These are phyloP conservation scores for Meloe dianella DNA, from an alignment of 2,888 invertebrate genomes.

Conservation along the genomic window DNA sequence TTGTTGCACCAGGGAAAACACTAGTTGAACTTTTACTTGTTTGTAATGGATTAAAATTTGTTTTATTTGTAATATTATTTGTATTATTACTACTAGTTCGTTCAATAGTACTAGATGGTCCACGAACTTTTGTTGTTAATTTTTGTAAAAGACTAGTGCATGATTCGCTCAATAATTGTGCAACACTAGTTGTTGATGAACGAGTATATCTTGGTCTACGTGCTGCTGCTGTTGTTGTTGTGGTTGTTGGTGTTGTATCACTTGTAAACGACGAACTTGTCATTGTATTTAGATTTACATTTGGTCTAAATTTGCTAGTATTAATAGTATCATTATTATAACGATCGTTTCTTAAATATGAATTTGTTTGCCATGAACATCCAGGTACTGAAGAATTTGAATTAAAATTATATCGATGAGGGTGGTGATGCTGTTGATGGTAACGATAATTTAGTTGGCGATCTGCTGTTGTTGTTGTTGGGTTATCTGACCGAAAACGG, in stretches of 20 bases:
- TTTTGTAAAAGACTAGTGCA: conserved; percentile 85
- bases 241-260: conserved; percentile 25
- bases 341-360: background rate
- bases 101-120: conserved; percentile 69
- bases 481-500: conserved; percentile 2
- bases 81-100: conserved; percentile 41
- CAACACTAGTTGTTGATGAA: conserved; percentile 81
- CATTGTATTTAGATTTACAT: background rate
- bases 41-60: conserved; percentile 40
- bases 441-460: background rate
- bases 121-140: conserved; percentile 74
- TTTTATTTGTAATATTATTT: conserved; percentile 10
- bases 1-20: conserved; percentile 35
- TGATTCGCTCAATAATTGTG: conserved; percentile 84
- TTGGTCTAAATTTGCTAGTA: conserved; percentile 1
- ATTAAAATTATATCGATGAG: background rate
- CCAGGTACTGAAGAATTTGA: background rate
- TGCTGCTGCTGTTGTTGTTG: conserved; percentile 54
- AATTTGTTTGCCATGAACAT: background rate
- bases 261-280: conserved; percentile 25
- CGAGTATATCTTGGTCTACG: conserved; percentile 74
- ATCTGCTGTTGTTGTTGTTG: background rate
- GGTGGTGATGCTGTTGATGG: background rate
- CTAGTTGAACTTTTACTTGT: conserved; percentile 49
- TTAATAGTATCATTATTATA: background rate